Evolutionary conservation across 92 coral and sea anemone species (phyloP), one percentile per base, ranked within the genome.

Genomic region (Epizoanthus scotinus): DNA sequence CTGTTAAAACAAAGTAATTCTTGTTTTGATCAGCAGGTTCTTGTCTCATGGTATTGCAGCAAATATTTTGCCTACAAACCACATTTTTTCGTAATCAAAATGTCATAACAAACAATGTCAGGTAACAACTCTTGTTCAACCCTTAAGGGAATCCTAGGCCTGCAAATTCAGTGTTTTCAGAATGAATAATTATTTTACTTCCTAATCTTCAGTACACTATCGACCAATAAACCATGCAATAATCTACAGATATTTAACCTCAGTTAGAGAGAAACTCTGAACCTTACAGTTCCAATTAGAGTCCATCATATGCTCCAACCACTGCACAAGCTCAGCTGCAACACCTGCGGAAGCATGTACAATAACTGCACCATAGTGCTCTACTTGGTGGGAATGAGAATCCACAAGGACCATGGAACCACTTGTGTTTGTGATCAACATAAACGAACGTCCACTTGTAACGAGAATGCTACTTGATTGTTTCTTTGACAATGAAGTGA

Each of bases 391-490:
- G n/a, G 42, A 57, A 36, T 86, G 86, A 5, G 83, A 86, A 57
- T 86, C 89, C 8, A 86, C 69, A 56, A 82, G 21, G 82, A 86
- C 77, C 17, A 74, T 26, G 38, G 82, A 80, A 2, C 82, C 82
- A 86, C 80, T 85, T 71, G 70, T 15, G 28, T 49, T 57, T 0
- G 49, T 68, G 75, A 86, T 65, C 74, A 86, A 58, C 19, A 86
- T 13, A 22, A 85, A 63, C 7, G 89, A 78, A 3, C 85, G 67
- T 0, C 78, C 81, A 59, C 65, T 25, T 38, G 50, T 85, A 22
- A 85, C 84, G 1, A 85, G 28, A 36, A 85, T 79, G 69, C 71
- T 61, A 64, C 84, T 78, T 28, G 58, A 62, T 0, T 72, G 75
- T 42, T 12, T 63, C n/a, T 67, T 55, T 56, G 29, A 7, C 24